A percentile compares a stretch with the other conserved stretches of the same genome.
Conservation (phyloP, 2,113 vertebrate species). For the Oryzias woworae region DNA sequence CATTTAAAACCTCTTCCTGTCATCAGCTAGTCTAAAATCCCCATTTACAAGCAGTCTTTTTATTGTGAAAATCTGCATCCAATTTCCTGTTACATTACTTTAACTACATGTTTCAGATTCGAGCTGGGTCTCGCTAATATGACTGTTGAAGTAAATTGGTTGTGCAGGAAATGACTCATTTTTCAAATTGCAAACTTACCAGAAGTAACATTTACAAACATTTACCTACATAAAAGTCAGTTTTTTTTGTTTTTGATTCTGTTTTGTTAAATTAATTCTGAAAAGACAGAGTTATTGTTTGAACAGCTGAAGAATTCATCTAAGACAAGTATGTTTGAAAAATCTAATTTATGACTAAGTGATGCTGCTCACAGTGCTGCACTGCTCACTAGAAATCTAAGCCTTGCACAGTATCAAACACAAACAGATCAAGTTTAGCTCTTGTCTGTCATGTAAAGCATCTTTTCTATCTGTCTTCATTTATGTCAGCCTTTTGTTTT, state of each 20-base stretch:
- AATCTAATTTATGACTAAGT: not conserved
- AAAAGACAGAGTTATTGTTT: not conserved
- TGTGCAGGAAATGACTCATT: constrained; percentile 19
- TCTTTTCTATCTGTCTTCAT: constrained; percentile 30
- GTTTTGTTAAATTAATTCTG: not conserved
- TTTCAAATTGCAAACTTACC: constrained; percentile 10
- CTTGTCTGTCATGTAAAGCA: constrained; percentile 1
- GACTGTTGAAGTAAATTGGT: constrained; percentile 6
- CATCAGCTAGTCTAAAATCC: constrained; percentile 23
- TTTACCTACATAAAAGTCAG: not conserved
- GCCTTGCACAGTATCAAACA: constrained; percentile 16
- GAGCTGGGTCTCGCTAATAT: constrained; percentile 15
- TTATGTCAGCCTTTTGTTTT: constrained; percentile 30
- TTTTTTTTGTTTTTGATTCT: not conserved
- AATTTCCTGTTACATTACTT: constrained; percentile 36
- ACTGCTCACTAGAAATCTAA: constrained; percentile 4
- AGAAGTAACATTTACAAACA: constrained; percentile 7
- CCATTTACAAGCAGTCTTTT: constrained; percentile 40
- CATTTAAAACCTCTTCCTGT: constrained; percentile 17
- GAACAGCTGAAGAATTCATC: constrained; percentile 4
- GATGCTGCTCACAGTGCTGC: not conserved
- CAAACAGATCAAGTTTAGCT: constrained; percentile 8
- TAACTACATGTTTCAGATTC: constrained; percentile 28
- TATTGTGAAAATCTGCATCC: constrained; percentile 30
- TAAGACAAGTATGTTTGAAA: constrained; percentile 1